Conservation (phyloP, 1,140 invertebrate species). For the Wiebesia pumilae region DNA sequence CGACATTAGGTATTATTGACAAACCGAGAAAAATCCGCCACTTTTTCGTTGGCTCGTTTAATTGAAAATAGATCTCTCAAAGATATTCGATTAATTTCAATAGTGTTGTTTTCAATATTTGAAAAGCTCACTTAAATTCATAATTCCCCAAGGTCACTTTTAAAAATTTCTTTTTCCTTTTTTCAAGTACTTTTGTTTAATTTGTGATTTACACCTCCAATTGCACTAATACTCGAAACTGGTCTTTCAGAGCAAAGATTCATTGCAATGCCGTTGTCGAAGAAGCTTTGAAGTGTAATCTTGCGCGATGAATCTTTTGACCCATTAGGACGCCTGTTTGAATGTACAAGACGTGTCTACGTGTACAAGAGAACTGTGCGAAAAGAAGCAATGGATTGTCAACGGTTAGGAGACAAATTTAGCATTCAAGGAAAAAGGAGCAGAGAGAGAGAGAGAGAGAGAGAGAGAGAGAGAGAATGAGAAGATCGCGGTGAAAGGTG, state of each 20-base stretch:
- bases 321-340: background rate
- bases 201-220: background rate
- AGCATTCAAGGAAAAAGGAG: background rate
- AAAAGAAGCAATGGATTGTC: background rate
- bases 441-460: background rate
- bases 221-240: background rate
- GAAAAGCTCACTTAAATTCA: background rate
- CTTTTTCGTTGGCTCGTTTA: background rate
- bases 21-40: background rate
- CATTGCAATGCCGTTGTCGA: background rate
- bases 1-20: background rate
- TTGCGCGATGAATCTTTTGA: background rate
- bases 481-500: too few relatives aligned
- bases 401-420: background rate
- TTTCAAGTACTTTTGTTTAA: background rate
- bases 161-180: background rate
- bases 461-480: background rate
- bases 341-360: background rate
- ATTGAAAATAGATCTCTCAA: conserved; percentile 1
- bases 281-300: background rate
- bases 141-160: background rate
- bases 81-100: background rate
- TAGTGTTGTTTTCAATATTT: background rate
- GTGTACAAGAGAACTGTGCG: background rate
- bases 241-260: background rate